Percentiles rank a stretch among this genome's conserved stretches.
Conservation (phyloP, 2,113 vertebrate genomes). For the Gasterosteus nipponicus region DNA sequence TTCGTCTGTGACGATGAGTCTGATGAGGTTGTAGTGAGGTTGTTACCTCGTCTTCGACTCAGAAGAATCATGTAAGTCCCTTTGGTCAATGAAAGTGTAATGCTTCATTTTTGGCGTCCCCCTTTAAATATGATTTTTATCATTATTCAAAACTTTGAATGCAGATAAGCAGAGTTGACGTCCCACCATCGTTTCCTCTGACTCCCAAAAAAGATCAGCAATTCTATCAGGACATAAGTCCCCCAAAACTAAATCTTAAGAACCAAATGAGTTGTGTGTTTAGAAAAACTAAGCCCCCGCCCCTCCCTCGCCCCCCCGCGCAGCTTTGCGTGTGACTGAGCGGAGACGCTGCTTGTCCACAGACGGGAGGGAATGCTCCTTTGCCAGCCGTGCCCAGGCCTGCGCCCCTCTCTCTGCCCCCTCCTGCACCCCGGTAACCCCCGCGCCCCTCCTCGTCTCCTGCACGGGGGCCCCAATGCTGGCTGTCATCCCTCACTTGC, state of each 20-base stretch:
- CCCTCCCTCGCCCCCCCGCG: neutral
- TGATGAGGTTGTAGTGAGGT: neutral
- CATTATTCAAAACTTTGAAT: neutral
- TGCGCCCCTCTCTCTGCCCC: constrained; percentile 58
- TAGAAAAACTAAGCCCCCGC: neutral
- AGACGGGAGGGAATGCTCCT: constrained; percentile 65
- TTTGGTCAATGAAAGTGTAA: neutral
- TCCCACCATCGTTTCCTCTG: neutral
- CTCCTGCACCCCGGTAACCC: constrained; percentile 58
- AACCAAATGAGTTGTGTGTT: neutral
- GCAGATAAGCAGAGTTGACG: neutral
- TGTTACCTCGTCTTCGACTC: neutral
- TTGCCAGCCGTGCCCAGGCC: constrained; percentile 66
- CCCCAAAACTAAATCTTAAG: too few species aligned
- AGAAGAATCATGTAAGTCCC: neutral
- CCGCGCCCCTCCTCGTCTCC: constrained; percentile 54
- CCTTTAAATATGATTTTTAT: neutral
- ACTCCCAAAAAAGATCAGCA: neutral
- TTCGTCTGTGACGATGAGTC: neutral
- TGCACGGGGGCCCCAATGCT: constrained; percentile 67
- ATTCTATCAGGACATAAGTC: neutral
- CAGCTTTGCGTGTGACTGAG: constrained; percentile 16
- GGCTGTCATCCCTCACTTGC: constrained; percentile 58
- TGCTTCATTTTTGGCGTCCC: neutral
- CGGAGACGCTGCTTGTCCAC: constrained; percentile 43